Evolutionary conservation across 2,113 vertebrate genomes (phyloP).

Genomic region (Cebus imitator): DNA sequence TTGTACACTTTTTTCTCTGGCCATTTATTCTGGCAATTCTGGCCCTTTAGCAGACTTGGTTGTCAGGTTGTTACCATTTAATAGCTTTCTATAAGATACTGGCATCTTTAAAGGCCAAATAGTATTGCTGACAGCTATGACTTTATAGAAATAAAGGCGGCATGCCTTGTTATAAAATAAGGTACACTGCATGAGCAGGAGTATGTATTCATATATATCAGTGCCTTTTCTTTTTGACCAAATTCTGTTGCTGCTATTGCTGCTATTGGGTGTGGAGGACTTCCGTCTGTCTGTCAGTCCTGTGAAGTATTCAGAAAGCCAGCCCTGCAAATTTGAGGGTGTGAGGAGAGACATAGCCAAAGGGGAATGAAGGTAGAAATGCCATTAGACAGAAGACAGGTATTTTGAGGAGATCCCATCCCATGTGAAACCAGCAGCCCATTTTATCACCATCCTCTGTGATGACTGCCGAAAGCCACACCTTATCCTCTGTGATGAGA

Average conservation of each 20-base stretch:
- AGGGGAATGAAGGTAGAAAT: not conserved
- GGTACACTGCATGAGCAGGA: not conserved
- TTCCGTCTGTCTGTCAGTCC: not conserved
- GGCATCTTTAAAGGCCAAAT: slow-evolving; percentile 45
- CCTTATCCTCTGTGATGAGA: not conserved
- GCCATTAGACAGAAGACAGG: not conserved
- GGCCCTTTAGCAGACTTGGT: not conserved
- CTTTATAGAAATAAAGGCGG: slow-evolving; percentile 53
- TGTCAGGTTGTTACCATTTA: slow-evolving; percentile 44
- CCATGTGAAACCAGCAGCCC: not conserved
- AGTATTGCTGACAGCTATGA: slow-evolving; percentile 35
- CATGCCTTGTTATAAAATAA: slow-evolving; percentile 40
- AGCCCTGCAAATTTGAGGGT: not conserved
- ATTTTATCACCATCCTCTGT: not conserved
- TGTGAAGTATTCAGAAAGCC: not conserved
- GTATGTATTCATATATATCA: not conserved
- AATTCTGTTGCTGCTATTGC: not conserved
- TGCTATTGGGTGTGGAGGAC: not conserved
- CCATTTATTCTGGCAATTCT: not conserved
- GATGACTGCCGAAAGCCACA: not conserved
- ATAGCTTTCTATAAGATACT: not conserved
- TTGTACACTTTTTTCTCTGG: not conserved
- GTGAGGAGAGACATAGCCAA: not conserved
- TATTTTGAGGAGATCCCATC: not conserved
- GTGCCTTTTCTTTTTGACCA: not conserved